Base-by-base conservation (phyloP, 2,797 vertebrate species). In the Scarus forsteni region DNA sequence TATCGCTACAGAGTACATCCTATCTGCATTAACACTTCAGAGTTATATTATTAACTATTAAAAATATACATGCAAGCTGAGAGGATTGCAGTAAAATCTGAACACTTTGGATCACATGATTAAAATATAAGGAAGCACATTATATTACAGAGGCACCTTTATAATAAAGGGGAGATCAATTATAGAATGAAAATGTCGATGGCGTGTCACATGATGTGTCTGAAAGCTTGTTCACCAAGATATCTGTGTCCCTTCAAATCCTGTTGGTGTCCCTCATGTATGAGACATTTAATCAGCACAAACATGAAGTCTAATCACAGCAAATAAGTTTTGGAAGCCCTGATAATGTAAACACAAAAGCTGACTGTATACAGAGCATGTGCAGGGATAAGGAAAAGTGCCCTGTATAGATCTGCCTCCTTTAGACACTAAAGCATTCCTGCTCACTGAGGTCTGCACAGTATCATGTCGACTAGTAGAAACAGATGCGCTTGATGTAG, bases 251-350 rank as follows among this genome's bases (percentile, higher is more conserved):
- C 56, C 72, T 63, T 64, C 70, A 73, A 85, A 69, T 75, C 75
- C 65, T 3, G 0, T 8, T 78, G 75, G 76, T 66, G 60, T 45
- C 53, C 68, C 36, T 60, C 76, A 19, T 71, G 39, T 46, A 48
- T 75, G 84, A 82, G 74, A 78, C 84, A 85, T 73, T 55, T 43
- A 87, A 87, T 65, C 50, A 10, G 80, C 75, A 80, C 86, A 88
- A 89, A 91, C 91, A 91, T 88, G 89, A 90, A 89, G 87, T 88
- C 71, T 84, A 92, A 92, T 91, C 88, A 88, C 74, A 78, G 50
- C 46, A 51, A 60, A 48, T 45, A 70, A 74, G 83, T 66, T 76
- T 87, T 72, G 75, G 77, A 84, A 88, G 74, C 62, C 71, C 75
- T 11, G 18, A 63, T 67, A 73, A 10, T 87, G 69, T 85, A 90